These are phyloP conservation scores for Symphodus melops DNA, from an alignment of 2,113 vertebrate genomes.

Conservation along the genomic window DNA sequence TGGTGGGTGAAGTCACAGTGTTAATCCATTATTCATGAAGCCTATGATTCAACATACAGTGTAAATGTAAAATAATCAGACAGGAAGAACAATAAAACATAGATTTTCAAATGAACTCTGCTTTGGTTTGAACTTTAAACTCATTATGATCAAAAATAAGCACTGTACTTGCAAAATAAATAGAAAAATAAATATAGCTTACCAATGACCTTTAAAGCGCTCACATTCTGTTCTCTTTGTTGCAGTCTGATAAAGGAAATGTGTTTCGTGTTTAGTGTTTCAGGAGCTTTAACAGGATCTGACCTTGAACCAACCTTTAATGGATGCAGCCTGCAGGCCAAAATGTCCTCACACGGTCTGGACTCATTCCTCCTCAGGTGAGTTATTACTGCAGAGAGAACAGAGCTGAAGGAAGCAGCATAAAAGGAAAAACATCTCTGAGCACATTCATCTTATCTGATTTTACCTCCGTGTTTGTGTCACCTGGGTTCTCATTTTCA, in stretches of 20 bases:
- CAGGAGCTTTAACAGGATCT: neutral
- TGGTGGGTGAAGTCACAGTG: too few species aligned
- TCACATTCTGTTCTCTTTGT: neutral
- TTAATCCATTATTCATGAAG: too few species aligned
- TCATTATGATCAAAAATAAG: too few species aligned
- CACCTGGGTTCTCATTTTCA: too few species aligned
- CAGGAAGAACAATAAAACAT: too few species aligned
- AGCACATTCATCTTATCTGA: neutral
- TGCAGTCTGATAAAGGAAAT: neutral
- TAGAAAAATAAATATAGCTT: too few species aligned
- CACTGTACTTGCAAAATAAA: too few species aligned
- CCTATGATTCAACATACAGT: too few species aligned
- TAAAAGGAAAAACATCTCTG: neutral
- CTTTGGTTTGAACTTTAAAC: too few species aligned
- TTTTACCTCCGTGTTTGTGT: neutral
- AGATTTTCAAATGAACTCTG: too few species aligned
- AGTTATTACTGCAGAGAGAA: neutral
- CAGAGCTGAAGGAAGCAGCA: neutral
- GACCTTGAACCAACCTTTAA: slow-evolving; percentile 3
- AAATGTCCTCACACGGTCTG: neutral
- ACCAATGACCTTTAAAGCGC: too few species aligned
- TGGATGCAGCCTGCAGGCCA: neutral
- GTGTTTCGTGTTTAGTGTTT: neutral
- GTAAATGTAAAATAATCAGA: too few species aligned
- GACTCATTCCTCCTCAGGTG: neutral